Conservation (phyloP, 2,888 invertebrate species). For the Cataglyphis rosenhaueri region DNA sequence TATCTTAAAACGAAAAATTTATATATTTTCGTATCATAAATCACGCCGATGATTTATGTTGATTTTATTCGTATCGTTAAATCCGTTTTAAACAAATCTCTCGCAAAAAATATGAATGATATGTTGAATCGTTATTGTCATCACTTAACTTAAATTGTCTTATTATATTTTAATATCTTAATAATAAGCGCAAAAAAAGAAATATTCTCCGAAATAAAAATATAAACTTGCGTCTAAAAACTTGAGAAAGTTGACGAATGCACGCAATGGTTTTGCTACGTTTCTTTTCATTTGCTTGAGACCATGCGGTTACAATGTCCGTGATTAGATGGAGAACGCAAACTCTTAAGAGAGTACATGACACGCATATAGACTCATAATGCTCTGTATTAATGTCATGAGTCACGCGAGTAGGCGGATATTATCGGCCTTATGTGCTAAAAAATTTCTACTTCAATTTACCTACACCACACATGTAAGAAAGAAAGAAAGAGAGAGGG, state of each 20-base stretch:
- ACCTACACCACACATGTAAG: neutral
- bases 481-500: too few relatives aligned
- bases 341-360: slow-evolving; percentile 54
- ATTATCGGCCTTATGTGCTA: slow-evolving; percentile 71
- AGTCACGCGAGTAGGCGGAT: slow-evolving; percentile 69
- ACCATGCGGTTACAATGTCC: slow-evolving; percentile 63
- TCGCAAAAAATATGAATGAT: neutral
- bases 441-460: slow-evolving; percentile 60
- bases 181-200: neutral
- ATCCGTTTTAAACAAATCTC: neutral
- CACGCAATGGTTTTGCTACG: neutral
- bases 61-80: neutral
- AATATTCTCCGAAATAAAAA: neutral
- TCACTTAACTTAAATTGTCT: neutral
- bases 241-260: neutral
- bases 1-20: neutral
- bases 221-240: neutral
- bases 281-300: neutral
- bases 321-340: slow-evolving; percentile 63
- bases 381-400: slow-evolving; percentile 67
- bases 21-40: neutral
- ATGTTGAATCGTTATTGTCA: neutral
- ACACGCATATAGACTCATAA: slow-evolving; percentile 68
- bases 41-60: neutral
- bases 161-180: neutral